Conservation (phyloP, 2,888 invertebrate species). For the Eudasyphora cyanicolor region DNA sequence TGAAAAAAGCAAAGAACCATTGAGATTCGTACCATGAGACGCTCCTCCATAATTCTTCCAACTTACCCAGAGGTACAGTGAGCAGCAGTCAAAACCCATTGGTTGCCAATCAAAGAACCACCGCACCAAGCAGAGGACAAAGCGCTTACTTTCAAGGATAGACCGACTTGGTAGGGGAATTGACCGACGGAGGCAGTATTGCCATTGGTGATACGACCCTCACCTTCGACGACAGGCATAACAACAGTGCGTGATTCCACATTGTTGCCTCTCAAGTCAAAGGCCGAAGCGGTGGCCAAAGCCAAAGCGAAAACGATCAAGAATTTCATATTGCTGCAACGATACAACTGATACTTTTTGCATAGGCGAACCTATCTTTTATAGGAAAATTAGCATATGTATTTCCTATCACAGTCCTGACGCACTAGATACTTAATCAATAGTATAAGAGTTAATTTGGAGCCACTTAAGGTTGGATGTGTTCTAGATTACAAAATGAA, state of each 20-base stretch:
- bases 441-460: too few species aligned
- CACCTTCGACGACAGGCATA: slow-evolving; percentile 62
- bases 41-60: slow-evolving; percentile 73
- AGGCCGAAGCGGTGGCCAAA: slow-evolving; percentile 69
- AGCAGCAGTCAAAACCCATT: slow-evolving; percentile 76
- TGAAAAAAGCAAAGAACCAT: slow-evolving; percentile 69
- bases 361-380: neutral
- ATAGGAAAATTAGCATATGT: neutral
- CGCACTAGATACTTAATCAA: too few species aligned
- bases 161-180: slow-evolving; percentile 72
- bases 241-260: slow-evolving; percentile 63
- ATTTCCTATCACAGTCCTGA: neutral
- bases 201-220: slow-evolving; percentile 69
- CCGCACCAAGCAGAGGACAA: slow-evolving; percentile 72
- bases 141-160: slow-evolving; percentile 66
- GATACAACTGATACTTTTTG: slow-evolving; percentile 20
- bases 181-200: slow-evolving; percentile 59
- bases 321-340: slow-evolving; percentile 69
- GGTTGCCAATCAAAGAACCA: slow-evolving; percentile 72
- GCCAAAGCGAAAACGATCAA: slow-evolving; percentile 71
- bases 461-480: too few species aligned
- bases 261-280: slow-evolving; percentile 55
- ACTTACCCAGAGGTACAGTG: slow-evolving; percentile 73
- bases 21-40: too few species aligned
- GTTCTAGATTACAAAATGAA: too few species aligned